phyloP scores from a whole-genome alignment of 2,797 vertebrate genomes.

The Danio aesculapii region DNA sequence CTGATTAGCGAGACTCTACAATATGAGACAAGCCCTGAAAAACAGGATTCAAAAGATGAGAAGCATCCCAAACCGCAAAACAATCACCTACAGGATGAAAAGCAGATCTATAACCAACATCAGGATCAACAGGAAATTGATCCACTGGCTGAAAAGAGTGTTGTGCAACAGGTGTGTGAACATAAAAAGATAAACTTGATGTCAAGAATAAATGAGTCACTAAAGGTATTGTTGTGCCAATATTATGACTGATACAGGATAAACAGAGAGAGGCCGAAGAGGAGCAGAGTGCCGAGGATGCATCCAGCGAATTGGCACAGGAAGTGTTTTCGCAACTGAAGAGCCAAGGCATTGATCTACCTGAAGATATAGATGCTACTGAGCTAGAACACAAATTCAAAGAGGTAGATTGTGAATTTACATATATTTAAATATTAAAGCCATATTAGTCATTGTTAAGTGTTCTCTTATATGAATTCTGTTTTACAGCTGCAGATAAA shows the following conservation, averaged over 20 bases:
- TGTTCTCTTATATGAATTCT: constrained; percentile 1
- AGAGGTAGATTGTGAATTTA: constrained; percentile 70
- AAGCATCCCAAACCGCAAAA: not conserved
- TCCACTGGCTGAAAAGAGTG: constrained; percentile 60
- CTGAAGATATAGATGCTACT: constrained; percentile 74
- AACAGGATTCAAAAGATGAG: constrained; percentile 17
- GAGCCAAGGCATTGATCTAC: constrained; percentile 73
- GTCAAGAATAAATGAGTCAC: constrained; percentile 10
- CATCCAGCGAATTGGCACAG: constrained; percentile 62
- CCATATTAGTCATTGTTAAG: not conserved
- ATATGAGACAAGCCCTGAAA: constrained; percentile 77
- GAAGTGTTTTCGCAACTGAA: constrained; percentile 78
- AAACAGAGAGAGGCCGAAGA: constrained; percentile 47
- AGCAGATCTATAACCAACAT: constrained; percentile 6
- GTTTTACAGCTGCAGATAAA: constrained; percentile 75
- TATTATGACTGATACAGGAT: constrained; percentile 39
- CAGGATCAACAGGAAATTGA: constrained; percentile 72
- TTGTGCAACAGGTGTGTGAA: constrained; percentile 36
- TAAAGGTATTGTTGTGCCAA: constrained; percentile 16
- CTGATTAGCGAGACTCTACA: constrained; percentile 92
- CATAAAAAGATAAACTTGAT: constrained; percentile 32
- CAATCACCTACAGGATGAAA: constrained; percentile 14
- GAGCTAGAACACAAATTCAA: constrained; percentile 77
- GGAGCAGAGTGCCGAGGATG: constrained; percentile 60
- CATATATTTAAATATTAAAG: not conserved